Conservation (phyloP, 2,888 invertebrate genomes). For the Brachypalpus laphriformis region DNA sequence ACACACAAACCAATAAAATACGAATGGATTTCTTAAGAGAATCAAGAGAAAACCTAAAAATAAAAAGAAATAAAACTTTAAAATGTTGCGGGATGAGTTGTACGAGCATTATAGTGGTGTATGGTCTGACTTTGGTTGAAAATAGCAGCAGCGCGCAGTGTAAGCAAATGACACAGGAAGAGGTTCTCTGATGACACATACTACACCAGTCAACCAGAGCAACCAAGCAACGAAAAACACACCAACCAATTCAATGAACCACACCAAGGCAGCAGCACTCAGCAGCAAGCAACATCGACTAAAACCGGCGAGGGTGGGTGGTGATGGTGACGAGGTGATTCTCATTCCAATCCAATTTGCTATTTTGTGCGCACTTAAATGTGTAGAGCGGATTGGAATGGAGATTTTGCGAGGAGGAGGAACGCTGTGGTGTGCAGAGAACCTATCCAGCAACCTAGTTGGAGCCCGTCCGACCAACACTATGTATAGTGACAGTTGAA, state of each 20-base stretch:
- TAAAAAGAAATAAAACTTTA: conserved; percentile 41
- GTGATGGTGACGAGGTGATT: conserved; percentile 40
- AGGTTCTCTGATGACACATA: conserved; percentile 65
- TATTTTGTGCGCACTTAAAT: conserved; percentile 66
- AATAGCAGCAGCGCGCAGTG: conserved; percentile 34
- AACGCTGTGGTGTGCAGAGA: conserved; percentile 11
- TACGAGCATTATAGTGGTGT: conserved; percentile 10
- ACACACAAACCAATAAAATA: conserved; percentile 39
- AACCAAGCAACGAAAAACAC: conserved; percentile 38
- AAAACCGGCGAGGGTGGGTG: conserved; percentile 36
- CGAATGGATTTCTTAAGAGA: conserved; percentile 63
- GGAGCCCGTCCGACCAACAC: conserved; percentile 51
- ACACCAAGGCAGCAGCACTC: conserved; percentile 43
- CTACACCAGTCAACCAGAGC: conserved; percentile 35
- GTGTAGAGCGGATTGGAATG: conserved; percentile 67
- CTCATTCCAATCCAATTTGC: conserved; percentile 64
- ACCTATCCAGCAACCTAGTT: conserved; percentile 65
- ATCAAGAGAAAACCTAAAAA: conserved; percentile 65
- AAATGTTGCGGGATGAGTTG: conserved; percentile 59
- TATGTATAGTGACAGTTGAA: conserved; percentile 56
- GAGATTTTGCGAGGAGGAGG: conserved; percentile 27
- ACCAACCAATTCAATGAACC: conserved; percentile 69
- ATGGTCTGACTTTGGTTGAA: conserved; percentile 34
- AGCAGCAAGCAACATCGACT: conserved; percentile 24
- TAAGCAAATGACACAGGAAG: conserved; percentile 68